A percentile compares a stretch with the other conserved stretches of the same genome.
Evolutionary conservation across 1,140 invertebrate genomes (phyloP).

Genomic region (Drosophila cardini): DNA sequence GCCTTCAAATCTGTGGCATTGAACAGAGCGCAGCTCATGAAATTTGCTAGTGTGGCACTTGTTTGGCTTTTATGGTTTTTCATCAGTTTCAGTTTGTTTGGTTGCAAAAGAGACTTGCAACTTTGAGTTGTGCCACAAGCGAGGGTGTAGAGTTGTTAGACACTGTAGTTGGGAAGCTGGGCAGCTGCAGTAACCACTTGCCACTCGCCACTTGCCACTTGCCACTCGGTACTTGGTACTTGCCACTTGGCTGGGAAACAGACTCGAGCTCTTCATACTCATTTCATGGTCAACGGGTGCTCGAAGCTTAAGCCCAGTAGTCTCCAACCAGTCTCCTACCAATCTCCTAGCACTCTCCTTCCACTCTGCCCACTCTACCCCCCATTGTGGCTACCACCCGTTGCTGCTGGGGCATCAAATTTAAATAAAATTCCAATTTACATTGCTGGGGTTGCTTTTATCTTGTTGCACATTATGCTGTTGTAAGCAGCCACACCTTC

Average conservation of each 20-base stretch:
- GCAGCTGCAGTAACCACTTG: slow-evolving; percentile 21
- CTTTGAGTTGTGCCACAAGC: slow-evolving; percentile 31
- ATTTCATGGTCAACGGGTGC: slow-evolving; percentile 51
- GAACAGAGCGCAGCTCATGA: slow-evolving; percentile 56
- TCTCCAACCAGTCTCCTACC: background rate
- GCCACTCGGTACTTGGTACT: background rate
- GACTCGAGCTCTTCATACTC: background rate
- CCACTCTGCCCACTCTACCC: background rate
- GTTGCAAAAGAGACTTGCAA: slow-evolving; percentile 19
- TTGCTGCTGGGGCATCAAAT: slow-evolving; percentile 59
- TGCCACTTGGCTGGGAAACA: slow-evolving; percentile 17
- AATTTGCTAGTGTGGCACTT: slow-evolving; percentile 75
- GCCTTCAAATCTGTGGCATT: slow-evolving; percentile 71
- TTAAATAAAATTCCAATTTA: slow-evolving; percentile 83
- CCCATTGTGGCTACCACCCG: slow-evolving; percentile 3
- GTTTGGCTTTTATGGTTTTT: slow-evolving; percentile 81
- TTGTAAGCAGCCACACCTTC: slow-evolving; percentile 7
- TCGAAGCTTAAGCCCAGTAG: slow-evolving; percentile 22
- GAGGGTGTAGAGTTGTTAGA: slow-evolving; percentile 11
- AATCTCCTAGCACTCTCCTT: slow-evolving; percentile 2
- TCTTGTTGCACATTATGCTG: slow-evolving; percentile 53
- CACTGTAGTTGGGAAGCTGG: slow-evolving; percentile 10
- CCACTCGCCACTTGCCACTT: slow-evolving; percentile 31
- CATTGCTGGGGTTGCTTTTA: slow-evolving; percentile 31
- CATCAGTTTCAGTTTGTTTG: slow-evolving; percentile 60